Base-by-base conservation (phyloP, 2,797 vertebrate genomes). In the Pogonophryne albipinna region DNA sequence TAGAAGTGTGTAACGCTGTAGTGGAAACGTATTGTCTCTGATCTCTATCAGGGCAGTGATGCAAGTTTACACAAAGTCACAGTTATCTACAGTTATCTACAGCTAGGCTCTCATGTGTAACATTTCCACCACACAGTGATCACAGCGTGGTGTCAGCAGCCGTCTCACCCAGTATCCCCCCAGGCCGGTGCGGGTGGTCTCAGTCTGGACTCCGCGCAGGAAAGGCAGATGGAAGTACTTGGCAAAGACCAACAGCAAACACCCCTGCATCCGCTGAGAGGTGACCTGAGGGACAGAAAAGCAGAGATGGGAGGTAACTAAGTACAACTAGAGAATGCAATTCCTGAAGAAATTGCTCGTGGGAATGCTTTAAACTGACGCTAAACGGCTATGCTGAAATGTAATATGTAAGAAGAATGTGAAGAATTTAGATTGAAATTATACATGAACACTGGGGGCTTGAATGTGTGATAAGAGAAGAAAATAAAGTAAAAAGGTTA, bases 141-240 rank as follows among this genome's bases (percentile, higher is more conserved):
- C 20, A 71, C 58, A 86, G 74, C 34, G 27, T 19, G 38, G 66
- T 65, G 63, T 85, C 61, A 71, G 61, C 17, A 27, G 62, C 31
- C 10, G 17, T 80, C 96, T 95, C 89, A 99, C 98, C 98, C 98
- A 99, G 92, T 99, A 99, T 76, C 98, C 98, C 9, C 98, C 98
- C 56, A 99, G 94, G 34, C 98, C 98, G 0, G 98, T 99, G 84
- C 98, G 95, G 0, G 98, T 99, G 91, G 96, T 98, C 84, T 98
- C 97, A 0, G 97, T 99, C 94, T 98, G 97, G 89, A 99, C 94
- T 57, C 97, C 95, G 62, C 97, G 94, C 82, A 99, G 95, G 88
- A 97, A 99, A 4, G 98, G 98, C 71, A 99, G 94, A 89, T 98
- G 98, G 88, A 95, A 99, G 88, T 99, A 99, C 87, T 99, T 99